Conservation (phyloP, 2,888 invertebrate genomes). For the Catocala sponsa region DNA sequence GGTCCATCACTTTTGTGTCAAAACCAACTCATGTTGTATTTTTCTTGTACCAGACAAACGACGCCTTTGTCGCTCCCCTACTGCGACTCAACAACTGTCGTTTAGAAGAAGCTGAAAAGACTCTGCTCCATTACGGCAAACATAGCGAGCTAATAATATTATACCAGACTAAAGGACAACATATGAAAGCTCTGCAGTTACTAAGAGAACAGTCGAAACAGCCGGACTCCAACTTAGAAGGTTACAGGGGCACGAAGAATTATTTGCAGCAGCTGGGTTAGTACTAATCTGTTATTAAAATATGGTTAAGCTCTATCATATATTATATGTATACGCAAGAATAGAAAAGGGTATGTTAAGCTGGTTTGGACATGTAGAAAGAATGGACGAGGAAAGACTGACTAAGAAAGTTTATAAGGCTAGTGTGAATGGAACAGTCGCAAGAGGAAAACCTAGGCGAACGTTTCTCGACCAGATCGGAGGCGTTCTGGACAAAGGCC, state of each 20-base stretch:
- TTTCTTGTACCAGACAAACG: constrained; percentile 92
- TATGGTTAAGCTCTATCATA: too few relatives aligned
- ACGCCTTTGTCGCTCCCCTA: constrained; percentile 97
- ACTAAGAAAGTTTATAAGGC: too few relatives aligned
- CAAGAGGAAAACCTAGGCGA: too few relatives aligned
- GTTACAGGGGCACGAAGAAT: constrained; percentile 94
- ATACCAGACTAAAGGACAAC: constrained; percentile 97
- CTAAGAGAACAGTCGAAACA: constrained; percentile 93
- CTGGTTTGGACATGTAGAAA: too few relatives aligned
- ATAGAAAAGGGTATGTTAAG: too few relatives aligned
- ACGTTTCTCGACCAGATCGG: too few relatives aligned
- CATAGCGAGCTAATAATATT: constrained; percentile 97
- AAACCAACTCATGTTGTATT: too few relatives aligned
- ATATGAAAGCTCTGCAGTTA: constrained; percentile 96
- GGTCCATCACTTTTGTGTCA: too few relatives aligned
- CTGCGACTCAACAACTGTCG: constrained; percentile 97
- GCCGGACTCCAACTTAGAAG: constrained; percentile 92
- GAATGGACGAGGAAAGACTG: too few relatives aligned
- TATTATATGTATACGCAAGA: too few relatives aligned
- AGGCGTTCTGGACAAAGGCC: too few relatives aligned
- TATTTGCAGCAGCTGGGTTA: constrained; percentile 96
- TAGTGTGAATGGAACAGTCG: too few relatives aligned
- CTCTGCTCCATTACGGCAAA: constrained; percentile 95
- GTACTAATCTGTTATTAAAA: constrained; percentile 19
- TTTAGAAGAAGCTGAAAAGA: constrained; percentile 97